Base-by-base conservation (phyloP, 2,113 vertebrate species). In the Odobenus rosmarus region DNA sequence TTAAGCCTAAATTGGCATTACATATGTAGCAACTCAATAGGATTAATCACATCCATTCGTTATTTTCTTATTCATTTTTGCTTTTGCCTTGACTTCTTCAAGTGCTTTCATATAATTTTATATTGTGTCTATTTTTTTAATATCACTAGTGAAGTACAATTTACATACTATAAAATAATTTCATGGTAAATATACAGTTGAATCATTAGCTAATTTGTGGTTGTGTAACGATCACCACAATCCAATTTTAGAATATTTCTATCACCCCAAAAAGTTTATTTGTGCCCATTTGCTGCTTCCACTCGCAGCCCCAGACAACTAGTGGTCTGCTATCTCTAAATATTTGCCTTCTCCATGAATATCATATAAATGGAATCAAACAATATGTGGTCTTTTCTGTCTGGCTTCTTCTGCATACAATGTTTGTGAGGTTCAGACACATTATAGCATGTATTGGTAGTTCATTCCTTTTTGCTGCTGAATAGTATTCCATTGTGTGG, bases 11-110 rank as follows among this genome's bases (percentile, higher is more conserved):
- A 86, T 81, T 77, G 62, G 7, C 24, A 64, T 74, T 51, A 33
- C 64, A 69, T 46, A 33, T 82, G 23, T 24, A 81, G 80, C 46
- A 83, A 64, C 57, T 79, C 62, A 76, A 11, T 57, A 71, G 18
- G 3, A 87, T 46, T 67, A 33, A 23, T 95, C 57, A 62, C 18
- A 53, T 12, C n/a, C 33, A 9, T 90, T 85, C 31, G 26, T 87
- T 95, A 36, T 67, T 87, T 71, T 79, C 42, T 88, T 39, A 14
- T 18, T 61, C 49, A n/a, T 55, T 67, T 93, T 74, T 96, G 49
- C n/a, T 90, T 87, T 85, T 90, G 33, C 67, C 57, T 90, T 90
- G n/a, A 80, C 57, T 49, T 86, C 24, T 76, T 96, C 55, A 87
- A 55, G 62, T 61, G 28, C 11, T 80, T 79, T 59, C 72, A 24